These are phyloP conservation scores for Nomada fabriciana DNA, from an alignment of 2,888 invertebrate genomes.

Conservation along the genomic window DNA sequence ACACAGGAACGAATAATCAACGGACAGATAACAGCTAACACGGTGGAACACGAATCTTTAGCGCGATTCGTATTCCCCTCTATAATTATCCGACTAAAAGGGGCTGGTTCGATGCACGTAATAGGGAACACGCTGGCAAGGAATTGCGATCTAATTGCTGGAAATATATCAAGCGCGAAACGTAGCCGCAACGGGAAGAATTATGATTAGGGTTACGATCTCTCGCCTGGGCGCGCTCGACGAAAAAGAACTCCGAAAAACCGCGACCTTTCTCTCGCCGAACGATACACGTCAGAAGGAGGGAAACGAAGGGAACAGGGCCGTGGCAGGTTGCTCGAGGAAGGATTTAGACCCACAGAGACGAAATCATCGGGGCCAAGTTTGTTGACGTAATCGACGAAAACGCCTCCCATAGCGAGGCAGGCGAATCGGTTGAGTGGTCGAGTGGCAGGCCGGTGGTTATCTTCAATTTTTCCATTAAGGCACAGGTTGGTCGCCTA, in stretches of 20 bases:
- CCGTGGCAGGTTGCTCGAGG: conserved; percentile 19
- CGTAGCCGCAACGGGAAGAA: conserved; percentile 1
- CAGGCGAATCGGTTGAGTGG: conserved; percentile 74
- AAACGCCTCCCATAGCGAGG: conserved; percentile 67
- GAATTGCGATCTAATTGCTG: conserved; percentile 47
- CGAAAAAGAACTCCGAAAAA: not conserved
- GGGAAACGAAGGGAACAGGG: conserved; percentile 20
- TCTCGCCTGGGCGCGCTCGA: not conserved
- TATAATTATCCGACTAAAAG: conserved; percentile 60
- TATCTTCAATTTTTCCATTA: conserved; percentile 80
- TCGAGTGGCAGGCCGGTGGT: conserved; percentile 74
- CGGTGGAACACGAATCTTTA: conserved; percentile 51
- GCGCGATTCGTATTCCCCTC: conserved; percentile 38
- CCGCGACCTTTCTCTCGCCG: not conserved
- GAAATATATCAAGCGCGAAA: conserved; percentile 40
- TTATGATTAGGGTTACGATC: conserved; percentile 26
- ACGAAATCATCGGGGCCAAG: conserved; percentile 67
- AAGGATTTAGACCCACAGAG: conserved; percentile 42
- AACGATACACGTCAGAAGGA: not conserved
- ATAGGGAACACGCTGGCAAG: conserved; percentile 43
- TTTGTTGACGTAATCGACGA: conserved; percentile 75
- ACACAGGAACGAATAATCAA: conserved; percentile 63
- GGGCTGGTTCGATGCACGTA: conserved; percentile 41
- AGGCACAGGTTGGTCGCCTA: conserved; percentile 78
- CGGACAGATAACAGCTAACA: conserved; percentile 24